Conservation (phyloP, 2,113 vertebrate genomes). For the Erythrolamprus reginae region DNA sequence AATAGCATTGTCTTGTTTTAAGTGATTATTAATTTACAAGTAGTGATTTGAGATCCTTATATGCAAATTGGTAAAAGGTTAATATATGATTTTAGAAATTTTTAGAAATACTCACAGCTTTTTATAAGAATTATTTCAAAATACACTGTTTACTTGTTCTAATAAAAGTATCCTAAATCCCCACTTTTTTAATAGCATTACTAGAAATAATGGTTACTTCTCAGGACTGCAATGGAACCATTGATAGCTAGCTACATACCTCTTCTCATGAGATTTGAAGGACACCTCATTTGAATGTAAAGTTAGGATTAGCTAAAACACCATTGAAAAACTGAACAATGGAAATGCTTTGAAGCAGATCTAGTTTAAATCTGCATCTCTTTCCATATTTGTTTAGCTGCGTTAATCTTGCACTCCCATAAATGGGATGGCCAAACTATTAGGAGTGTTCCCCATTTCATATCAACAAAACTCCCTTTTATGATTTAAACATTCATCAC, state of each 20-base stretch:
- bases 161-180: neutral
- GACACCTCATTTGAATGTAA: neutral
- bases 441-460: neutral
- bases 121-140: neutral
- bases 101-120: neutral
- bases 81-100: neutral
- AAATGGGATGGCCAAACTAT: neutral
- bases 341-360: neutral
- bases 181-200: neutral
- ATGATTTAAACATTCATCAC: neutral
- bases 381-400: neutral
- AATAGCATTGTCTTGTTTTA: neutral
- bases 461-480: no score
- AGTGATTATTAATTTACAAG: neutral
- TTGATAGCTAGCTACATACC: neutral
- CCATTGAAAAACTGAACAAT: neutral
- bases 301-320: neutral
- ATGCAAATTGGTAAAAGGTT: neutral
- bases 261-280: neutral
- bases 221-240: neutral
- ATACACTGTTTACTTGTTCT: neutral
- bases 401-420: neutral
- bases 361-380: neutral
- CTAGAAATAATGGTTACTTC: neutral
- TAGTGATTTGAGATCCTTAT: neutral